Conservation (phyloP, 2,888 invertebrate species). For the Patella ulyssiponensis region DNA sequence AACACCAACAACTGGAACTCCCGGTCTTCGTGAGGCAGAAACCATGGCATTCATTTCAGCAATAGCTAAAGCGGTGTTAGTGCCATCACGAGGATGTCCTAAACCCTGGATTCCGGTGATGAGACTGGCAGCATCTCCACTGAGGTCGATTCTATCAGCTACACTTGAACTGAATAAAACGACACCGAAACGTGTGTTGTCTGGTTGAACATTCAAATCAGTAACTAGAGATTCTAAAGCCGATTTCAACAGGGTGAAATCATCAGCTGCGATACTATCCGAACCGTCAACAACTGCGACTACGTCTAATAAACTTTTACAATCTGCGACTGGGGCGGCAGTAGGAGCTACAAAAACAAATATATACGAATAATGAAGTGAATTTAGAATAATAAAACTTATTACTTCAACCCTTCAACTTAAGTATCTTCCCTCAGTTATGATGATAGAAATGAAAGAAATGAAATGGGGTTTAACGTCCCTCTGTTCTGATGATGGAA, state of each 20-base stretch:
- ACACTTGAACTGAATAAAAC: conserved; percentile 45
- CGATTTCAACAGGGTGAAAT: conserved; percentile 47
- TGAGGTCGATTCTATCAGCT: conserved; percentile 38
- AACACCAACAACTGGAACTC: conserved; percentile 68
- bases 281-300: conserved; percentile 59
- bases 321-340: conserved; percentile 44
- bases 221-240: conserved; percentile 44
- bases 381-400: no score
- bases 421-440: no score
- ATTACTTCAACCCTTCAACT: no score
- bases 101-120: conserved; percentile 29
- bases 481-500: no score
- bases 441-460: no score
- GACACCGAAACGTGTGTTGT: conserved; percentile 36
- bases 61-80: conserved; percentile 47
- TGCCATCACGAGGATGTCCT: conserved; percentile 41
- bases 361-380: conserved; percentile 13
- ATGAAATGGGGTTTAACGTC: no score
- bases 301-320: conserved; percentile 51
- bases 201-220: neutral
- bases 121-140: conserved; percentile 30
- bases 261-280: conserved; percentile 48
- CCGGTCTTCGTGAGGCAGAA: conserved; percentile 34
- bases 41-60: conserved; percentile 42
- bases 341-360: conserved; percentile 22